These are phyloP conservation scores for Portevinia maculata DNA, from an alignment of 2,888 invertebrate genomes.

Conservation along the genomic window DNA sequence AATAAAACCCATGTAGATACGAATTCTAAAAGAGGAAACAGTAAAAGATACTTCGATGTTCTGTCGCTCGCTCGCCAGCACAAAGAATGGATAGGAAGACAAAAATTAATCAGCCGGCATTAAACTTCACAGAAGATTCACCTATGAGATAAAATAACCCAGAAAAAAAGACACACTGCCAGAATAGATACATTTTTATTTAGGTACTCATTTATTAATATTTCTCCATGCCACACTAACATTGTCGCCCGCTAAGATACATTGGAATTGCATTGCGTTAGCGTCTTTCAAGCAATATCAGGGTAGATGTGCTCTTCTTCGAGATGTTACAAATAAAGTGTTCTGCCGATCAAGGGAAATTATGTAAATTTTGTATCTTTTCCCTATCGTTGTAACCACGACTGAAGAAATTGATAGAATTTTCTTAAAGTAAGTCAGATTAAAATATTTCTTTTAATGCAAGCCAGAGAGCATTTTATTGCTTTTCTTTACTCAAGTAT, in stretches of 20 bases:
- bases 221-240: constrained; percentile 42
- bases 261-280: not conserved
- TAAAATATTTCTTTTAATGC: constrained; percentile 64
- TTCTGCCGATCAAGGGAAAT: constrained; percentile 58
- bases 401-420: not conserved
- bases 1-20: constrained; percentile 19
- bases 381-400: not conserved
- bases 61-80: not conserved
- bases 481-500: constrained; percentile 43
- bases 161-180: constrained; percentile 36
- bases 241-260: constrained; percentile 35
- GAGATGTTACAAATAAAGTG: constrained; percentile 29
- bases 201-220: constrained; percentile 71
- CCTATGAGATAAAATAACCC: constrained; percentile 67
- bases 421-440: constrained; percentile 67
- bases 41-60: constrained; percentile 13
- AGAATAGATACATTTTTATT: constrained; percentile 68
- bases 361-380: constrained; percentile 70
- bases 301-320: constrained; percentile 6
- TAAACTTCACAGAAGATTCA: constrained; percentile 67
- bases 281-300: constrained; percentile 40
- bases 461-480: constrained; percentile 56
- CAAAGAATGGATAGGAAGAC: constrained; percentile 26
- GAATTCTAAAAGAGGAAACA: constrained; percentile 20
- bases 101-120: constrained; percentile 70